Evolutionary conservation across 2,797 vertebrate species (phyloP).

Genomic region (Acanthurus leucopareius): DNA sequence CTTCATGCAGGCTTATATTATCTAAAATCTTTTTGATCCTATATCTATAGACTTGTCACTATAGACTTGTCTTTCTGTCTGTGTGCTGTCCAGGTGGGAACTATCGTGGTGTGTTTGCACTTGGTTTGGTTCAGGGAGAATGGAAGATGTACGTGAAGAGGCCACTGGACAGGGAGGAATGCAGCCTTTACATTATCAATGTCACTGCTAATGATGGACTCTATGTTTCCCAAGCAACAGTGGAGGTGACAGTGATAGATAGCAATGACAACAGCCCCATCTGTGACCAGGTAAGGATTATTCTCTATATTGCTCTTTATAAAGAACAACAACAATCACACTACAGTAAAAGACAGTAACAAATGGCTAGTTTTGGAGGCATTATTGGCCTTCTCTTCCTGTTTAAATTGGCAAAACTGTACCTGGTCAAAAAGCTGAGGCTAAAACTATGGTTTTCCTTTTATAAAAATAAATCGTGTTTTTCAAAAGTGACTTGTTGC

Average conservation of each 20-base stretch:
- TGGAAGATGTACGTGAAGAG: conserved; percentile 99
- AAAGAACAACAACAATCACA: not conserved
- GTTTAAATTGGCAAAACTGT: too few relatives aligned
- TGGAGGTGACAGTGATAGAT: conserved; percentile 93
- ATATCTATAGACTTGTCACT: not conserved
- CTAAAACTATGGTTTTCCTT: too few relatives aligned
- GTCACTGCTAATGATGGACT: conserved; percentile 96
- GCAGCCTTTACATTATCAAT: conserved; percentile 92
- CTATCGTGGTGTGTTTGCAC: conserved; percentile 91
- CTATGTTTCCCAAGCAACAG: conserved; percentile 91
- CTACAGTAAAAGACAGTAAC: not conserved
- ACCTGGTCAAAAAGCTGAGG: too few relatives aligned
- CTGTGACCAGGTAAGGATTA: conserved; percentile 90
- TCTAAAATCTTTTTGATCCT: not conserved
- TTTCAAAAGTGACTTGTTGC: too few relatives aligned
- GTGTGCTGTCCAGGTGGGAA: conserved; percentile 89
- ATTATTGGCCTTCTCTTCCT: not conserved
- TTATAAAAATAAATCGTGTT: too few relatives aligned
- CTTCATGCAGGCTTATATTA: too few relatives aligned
- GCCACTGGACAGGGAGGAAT: conserved; percentile 92
- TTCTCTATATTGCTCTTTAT: not conserved
- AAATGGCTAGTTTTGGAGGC: not conserved
- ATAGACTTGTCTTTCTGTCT: not conserved
- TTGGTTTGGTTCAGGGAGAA: conserved; percentile 96
- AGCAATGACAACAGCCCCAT: conserved; percentile 95